Percentiles rank a stretch among this genome's conserved stretches.
Evolutionary conservation across 1,140 invertebrate species (phyloP).

Genomic region (Plutomurus gul): DNA sequence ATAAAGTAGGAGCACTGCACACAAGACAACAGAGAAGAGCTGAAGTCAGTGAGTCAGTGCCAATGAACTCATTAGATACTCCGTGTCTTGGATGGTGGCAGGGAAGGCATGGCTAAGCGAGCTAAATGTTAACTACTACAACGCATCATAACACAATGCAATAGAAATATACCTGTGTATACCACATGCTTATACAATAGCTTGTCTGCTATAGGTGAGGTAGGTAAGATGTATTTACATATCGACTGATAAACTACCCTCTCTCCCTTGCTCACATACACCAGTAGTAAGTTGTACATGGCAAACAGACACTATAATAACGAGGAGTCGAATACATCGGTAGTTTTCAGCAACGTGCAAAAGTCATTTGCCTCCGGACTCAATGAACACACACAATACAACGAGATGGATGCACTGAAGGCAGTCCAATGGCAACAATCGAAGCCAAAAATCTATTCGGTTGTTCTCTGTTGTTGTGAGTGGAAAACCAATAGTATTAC

Average conservation of each 20-base stretch:
- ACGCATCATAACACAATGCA: slow-evolving; percentile 22
- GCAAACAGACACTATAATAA: too few relatives aligned
- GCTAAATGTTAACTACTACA: slow-evolving; percentile 10
- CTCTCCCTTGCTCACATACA: too few relatives aligned
- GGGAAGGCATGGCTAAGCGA: not conserved
- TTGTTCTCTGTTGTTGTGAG: not conserved
- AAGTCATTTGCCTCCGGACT: slow-evolving; percentile 22
- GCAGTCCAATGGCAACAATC: not conserved
- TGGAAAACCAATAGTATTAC: slow-evolving; percentile 20
- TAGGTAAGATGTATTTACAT: not conserved
- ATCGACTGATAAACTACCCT: too few relatives aligned
- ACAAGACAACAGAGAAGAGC: not conserved
- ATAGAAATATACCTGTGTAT: too few relatives aligned
- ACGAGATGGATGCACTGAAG: not conserved
- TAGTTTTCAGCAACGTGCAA: slow-evolving; percentile 15
- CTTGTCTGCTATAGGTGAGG: not conserved
- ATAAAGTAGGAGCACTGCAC: not conserved
- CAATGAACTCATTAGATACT: slow-evolving; percentile 37
- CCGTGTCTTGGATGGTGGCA: slow-evolving; percentile 26
- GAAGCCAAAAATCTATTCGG: slow-evolving; percentile 17
- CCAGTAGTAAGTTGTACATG: too few relatives aligned
- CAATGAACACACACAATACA: not conserved
- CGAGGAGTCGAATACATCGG: not conserved
- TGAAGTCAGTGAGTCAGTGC: slow-evolving; percentile 30
- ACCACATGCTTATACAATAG: too few relatives aligned